Conservation (phyloP, 1,140 invertebrate genomes). For the Drosophila varians region DNA sequence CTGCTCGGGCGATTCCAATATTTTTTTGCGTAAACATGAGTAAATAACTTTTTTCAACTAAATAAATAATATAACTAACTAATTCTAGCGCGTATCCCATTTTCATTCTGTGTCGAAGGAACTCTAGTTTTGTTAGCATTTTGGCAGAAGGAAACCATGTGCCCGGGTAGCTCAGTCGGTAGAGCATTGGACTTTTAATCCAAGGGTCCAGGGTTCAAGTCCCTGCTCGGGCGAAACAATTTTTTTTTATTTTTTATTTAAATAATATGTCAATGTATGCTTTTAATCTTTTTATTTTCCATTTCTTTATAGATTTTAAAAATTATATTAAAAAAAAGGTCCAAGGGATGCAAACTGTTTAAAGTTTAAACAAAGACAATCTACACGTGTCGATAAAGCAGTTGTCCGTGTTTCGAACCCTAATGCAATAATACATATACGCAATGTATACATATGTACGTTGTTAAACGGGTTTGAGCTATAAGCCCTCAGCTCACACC, state of each 20-base stretch:
- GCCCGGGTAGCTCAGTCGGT: constrained; percentile 91
- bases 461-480: too few species aligned
- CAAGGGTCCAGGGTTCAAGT: constrained; percentile 91
- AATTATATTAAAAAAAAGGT: not conserved
- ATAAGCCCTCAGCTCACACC: too few species aligned
- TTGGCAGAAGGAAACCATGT: not conserved
- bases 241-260: constrained; percentile 1
- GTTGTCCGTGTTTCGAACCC: too few species aligned
- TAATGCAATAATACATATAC: too few species aligned
- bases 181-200: constrained; percentile 92
- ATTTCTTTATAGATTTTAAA: not conserved
- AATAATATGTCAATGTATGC: not conserved
- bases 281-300: not conserved
- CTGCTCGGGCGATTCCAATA: constrained; percentile 89
- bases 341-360: too few species aligned
- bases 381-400: not conserved
- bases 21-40: not conserved
- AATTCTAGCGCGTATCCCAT: not conserved
- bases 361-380: constrained; percentile 10
- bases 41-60: not conserved
- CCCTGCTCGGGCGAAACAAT: constrained; percentile 88
- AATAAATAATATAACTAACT: not conserved
- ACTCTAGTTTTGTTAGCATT: not conserved
- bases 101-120: not conserved
- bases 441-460: too few species aligned